phyloP scores from a whole-genome alignment of 2,113 vertebrate genomes.

The Sigmodon hispidus region DNA sequence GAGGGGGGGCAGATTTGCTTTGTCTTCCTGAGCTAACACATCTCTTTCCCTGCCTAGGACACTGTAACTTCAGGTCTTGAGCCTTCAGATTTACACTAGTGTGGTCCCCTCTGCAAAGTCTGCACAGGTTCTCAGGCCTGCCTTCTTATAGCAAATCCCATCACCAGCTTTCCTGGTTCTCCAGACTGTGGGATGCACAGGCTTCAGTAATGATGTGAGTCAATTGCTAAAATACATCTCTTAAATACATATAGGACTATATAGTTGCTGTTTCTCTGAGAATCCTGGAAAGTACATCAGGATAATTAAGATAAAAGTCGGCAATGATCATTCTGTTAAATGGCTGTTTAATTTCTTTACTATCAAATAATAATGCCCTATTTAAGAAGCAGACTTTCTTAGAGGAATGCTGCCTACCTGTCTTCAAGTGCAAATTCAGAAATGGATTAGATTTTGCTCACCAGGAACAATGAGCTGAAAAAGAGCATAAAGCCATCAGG shows the following conservation, averaged over 20 bases:
- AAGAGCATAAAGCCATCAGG: not conserved
- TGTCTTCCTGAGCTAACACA: not conserved
- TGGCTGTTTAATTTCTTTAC: not conserved
- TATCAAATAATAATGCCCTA: constrained; percentile 14
- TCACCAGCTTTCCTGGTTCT: not conserved
- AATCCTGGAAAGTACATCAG: not conserved
- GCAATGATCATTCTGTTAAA: not conserved
- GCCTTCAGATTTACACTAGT: not conserved
- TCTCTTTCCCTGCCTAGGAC: not conserved
- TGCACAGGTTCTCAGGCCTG: not conserved
- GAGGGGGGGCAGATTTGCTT: not conserved
- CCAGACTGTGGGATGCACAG: not conserved
- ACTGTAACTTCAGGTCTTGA: not conserved
- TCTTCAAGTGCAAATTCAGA: not conserved
- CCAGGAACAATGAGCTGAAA: not conserved
- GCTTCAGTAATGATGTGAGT: not conserved
- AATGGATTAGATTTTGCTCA: not conserved
- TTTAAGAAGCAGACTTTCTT: not conserved
- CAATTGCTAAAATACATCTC: not conserved
- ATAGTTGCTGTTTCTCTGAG: not conserved
- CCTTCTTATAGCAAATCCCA: not conserved
- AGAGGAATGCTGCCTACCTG: not conserved
- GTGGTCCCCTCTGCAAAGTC: not conserved
- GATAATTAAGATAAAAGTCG: not conserved
- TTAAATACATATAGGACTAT: not conserved